Conservation (phyloP, 2,888 invertebrate genomes). For the Ischnura elegans region DNA sequence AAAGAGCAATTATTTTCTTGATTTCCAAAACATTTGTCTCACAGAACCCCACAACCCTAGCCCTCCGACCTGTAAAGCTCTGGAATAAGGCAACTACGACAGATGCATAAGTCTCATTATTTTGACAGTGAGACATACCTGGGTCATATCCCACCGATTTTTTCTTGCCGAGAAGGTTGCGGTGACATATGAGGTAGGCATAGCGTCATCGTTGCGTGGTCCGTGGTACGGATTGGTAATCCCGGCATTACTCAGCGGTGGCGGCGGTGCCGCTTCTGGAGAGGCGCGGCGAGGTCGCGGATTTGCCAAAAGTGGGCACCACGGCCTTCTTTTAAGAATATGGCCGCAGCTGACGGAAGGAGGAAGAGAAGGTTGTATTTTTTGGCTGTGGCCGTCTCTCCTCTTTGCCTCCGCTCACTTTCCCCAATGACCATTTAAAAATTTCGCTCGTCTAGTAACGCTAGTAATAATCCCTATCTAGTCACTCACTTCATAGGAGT, state of each 20-base stretch:
- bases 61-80: no score
- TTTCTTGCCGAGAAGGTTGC: background rate
- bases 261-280: background rate
- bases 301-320: background rate
- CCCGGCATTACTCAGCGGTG: background rate
- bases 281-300: background rate
- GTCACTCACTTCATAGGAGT: no score
- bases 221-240: background rate
- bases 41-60: no score
- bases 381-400: background rate
- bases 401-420: background rate
- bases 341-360: background rate
- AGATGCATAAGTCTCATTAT: no score
- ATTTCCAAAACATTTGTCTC: no score
- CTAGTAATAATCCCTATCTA: no score
- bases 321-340: background rate
- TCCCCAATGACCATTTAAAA: no score
- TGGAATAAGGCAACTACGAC: no score
- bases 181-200: background rate
- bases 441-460: no score
- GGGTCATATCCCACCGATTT: no score
- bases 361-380: background rate
- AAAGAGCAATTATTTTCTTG: no score
- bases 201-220: background rate
- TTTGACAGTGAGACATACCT: no score